Percentiles rank a stretch among this genome's conserved stretches.
Conservation (phyloP, 2,888 invertebrate genomes). For the Pseudoips prasinana region DNA sequence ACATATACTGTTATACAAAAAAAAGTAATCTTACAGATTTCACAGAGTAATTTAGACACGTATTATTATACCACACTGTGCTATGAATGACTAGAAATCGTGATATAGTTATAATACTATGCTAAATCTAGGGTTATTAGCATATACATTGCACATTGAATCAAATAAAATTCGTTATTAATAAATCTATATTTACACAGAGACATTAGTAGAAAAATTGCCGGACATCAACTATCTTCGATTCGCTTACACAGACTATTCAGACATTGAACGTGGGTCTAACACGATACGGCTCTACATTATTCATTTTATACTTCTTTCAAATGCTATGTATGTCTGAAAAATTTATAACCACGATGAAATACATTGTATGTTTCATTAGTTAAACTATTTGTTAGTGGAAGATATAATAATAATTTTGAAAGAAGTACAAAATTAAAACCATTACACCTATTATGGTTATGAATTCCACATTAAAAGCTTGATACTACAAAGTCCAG, state of each 20-base stretch:
- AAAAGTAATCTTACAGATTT: conserved; percentile 15
- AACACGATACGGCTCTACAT: conserved; percentile 12
- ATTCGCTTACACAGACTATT: conserved; percentile 15
- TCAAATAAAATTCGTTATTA: conserved; percentile 18
- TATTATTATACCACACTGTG: conserved; percentile 20
- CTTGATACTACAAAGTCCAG: conserved; percentile 21
- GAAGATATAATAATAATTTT: background rate
- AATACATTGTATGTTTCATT: no score
- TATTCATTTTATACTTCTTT: conserved; percentile 7
- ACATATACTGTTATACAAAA: conserved; percentile 23
- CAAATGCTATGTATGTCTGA: background rate
- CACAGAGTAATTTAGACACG: conserved; percentile 26
- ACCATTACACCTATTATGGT: conserved; percentile 14
- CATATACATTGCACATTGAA: conserved; percentile 43
- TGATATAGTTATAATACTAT: conserved; percentile 14
- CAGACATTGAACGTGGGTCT: conserved; percentile 27
- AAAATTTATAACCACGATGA: no score
- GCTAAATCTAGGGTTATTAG: conserved; percentile 28
- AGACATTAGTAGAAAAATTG: no score
- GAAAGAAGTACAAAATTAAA: conserved; percentile 13
- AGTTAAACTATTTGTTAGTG: no score
- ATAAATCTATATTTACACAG: conserved; percentile 21
- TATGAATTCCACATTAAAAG: conserved; percentile 9
- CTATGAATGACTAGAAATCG: conserved; percentile 41
- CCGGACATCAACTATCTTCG: no score